Evolutionary conservation across 2,888 invertebrate genomes (phyloP).

Genomic region (Agrotis puta): DNA sequence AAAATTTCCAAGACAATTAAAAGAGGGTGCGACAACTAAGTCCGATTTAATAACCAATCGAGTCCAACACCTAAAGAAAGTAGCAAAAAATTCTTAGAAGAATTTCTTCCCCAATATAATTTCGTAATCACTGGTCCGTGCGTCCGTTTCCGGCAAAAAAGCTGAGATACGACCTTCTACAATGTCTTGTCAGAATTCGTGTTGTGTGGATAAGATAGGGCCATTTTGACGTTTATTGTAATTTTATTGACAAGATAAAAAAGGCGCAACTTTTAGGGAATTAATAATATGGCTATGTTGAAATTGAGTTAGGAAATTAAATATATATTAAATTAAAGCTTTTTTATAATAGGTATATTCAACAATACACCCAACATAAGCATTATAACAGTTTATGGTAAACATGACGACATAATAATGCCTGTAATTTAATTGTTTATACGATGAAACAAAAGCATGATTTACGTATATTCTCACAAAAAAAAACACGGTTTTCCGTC

Average conservation of each 20-base stretch:
- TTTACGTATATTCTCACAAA: neutral
- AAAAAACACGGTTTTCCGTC: neutral
- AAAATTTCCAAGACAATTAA: conserved; percentile 75
- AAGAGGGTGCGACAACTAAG: conserved; percentile 80
- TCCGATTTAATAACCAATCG: conserved; percentile 90
- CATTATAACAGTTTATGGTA: neutral
- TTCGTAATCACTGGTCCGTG: conserved; percentile 89
- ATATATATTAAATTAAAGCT: no score
- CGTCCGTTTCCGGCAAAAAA: conserved; percentile 89
- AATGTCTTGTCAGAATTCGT: conserved; percentile 79
- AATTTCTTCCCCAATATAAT: conserved; percentile 87
- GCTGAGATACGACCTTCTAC: conserved; percentile 81
- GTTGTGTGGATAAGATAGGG: conserved; percentile 76
- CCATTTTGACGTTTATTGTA: conserved; percentile 27
- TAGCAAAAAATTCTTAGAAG: conserved; percentile 76
- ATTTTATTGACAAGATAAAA: conserved; percentile 23
- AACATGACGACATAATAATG: neutral
- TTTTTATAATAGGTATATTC: neutral
- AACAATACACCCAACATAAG: neutral
- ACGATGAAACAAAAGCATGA: neutral
- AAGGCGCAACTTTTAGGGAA: conserved; percentile 3
- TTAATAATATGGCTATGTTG: neutral
- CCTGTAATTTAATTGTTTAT: neutral
- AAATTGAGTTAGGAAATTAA: neutral
- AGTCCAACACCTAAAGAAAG: conserved; percentile 80